Base-by-base conservation (phyloP, 2,888 invertebrate species). In the Lasioglossum oenotherae region DNA sequence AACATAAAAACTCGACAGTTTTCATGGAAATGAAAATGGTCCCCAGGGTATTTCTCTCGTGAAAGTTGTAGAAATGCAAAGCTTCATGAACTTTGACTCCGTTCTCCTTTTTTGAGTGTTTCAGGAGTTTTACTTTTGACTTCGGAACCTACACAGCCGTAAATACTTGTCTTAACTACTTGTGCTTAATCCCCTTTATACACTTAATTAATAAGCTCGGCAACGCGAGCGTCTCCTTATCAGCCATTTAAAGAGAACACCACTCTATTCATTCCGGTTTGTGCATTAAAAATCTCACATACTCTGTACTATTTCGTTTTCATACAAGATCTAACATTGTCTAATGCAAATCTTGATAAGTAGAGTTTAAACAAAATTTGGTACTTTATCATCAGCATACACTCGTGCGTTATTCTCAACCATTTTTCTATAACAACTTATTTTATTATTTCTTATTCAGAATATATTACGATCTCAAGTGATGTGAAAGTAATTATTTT, bases 21-120 rank as follows among this genome's bases (percentile, higher is more conserved):
- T 53, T 76, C 72, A 75, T 83, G 53, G 75, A 81, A 83, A 76
- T 81, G 82, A 76, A 72, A 83, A 76, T 49, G 35, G 16, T 72
- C 71, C 19, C 60, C 4, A 3, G 64, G n/a, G 72, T 35, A 82
- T 76, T 53, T 72, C 53, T 44, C 38, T 41, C 53, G 71, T 49
- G 35, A 41, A 49, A 73, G 64, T 73, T 64, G 72, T 64, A 76
- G 72, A 83, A 73, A 72, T 53, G 75, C 64, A 67, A 76, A 82
- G 53, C 76, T 73, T 72, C 16, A 23, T 49, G 44, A 73, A 83
- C 75, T 82, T 76, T 82, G 64, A 81, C 71, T 82, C 41, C n/a
- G 72, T 57, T 49, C 49, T 46, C 5, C 57, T 44, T 71, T 82
- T 83, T 82, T 16, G 16, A 73, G 53, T 44, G 27, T 38, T 57